A percentile compares a stretch with the other conserved stretches of the same genome.
Evolutionary conservation across 2,797 vertebrate species (phyloP).

Genomic region (Poecilia velifera): DNA sequence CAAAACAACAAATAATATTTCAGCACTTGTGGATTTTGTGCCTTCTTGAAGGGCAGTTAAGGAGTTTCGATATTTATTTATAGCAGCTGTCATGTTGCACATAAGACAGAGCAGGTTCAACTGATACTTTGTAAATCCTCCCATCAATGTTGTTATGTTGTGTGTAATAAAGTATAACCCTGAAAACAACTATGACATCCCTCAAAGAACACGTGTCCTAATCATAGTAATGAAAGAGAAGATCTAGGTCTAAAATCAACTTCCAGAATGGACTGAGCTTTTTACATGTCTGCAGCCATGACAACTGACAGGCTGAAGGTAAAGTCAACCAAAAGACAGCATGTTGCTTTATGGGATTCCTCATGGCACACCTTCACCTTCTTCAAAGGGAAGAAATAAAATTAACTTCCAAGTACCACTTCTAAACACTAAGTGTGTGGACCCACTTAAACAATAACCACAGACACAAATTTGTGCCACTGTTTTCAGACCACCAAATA

Average conservation of each 20-base stretch:
- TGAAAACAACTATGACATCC: conserved; percentile 3
- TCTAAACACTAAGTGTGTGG: conserved; percentile 13
- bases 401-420: conserved; percentile 15
- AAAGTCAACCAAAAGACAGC: conserved; percentile 21
- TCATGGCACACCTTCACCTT: conserved; percentile 14
- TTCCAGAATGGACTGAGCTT: not conserved
- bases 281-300: conserved; percentile 1
- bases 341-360: conserved; percentile 21
- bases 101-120: conserved; percentile 21
- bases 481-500: conserved; percentile 25
- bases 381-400: conserved; percentile 22
- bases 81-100: conserved; percentile 36
- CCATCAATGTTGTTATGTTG: conserved; percentile 20
- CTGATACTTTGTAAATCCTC: conserved; percentile 16
- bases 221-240: not conserved
- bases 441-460: conserved; percentile 11
- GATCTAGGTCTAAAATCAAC: not conserved
- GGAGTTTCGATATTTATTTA: conserved; percentile 35
- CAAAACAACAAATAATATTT: conserved; percentile 32
- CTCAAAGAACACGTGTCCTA: conserved; percentile 4
- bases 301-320: conserved; percentile 15
- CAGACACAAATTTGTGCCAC: conserved; percentile 22
- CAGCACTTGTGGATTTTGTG: conserved; percentile 42
- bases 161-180: conserved; percentile 11
- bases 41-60: conserved; percentile 33